Base-by-base conservation (phyloP, 2,888 invertebrate genomes). In the Bombylius discolor region DNA sequence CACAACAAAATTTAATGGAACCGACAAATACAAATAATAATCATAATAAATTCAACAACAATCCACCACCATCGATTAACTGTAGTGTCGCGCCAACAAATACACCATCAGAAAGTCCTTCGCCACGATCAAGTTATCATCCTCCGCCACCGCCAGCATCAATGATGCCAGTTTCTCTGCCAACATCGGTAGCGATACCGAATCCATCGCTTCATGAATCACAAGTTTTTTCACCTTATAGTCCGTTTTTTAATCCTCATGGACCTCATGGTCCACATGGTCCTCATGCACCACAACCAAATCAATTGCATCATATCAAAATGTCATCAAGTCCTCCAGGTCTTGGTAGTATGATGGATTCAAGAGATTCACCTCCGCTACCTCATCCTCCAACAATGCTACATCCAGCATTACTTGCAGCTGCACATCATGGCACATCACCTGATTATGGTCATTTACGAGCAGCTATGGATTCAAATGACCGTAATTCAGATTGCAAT, bases 131-230 rank as follows among this genome's bases (percentile, higher is more conserved):
- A 67, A 78, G 67, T 56, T 72, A 72, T 60, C 72, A 69, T 61
- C 59, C 59, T 42, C 70, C 71, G 85, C 73, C 84, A 85, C 72
- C 81, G 67, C 82, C 81, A 65, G 88, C 88, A 54, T 87, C 91
- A 57, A 89, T 92, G 78, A 81, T 93, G 77, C 87, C 87, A 64
- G 86, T 87, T 63, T 89, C 91, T 67, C 80, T 95, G 72, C 94
- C 95, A 64, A 96, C 95, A 59, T 90, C 93, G 60, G 95, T 96
- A 70, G 95, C 96, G 72, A 95, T 96, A 73, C 91, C 95, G 59
- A 96, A 96, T 76, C 96, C 96, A 58, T 89, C 92, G 70, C 81
- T 96, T 66, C 93, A 94, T 79, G 90, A 92, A 79, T 90, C 90
- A 72, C 90, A 92, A 77, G 89, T 92, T 70, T 92, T 91, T 76